Conservation (phyloP, 1,140 invertebrate genomes). For the Catajapyx aquilonaris region DNA sequence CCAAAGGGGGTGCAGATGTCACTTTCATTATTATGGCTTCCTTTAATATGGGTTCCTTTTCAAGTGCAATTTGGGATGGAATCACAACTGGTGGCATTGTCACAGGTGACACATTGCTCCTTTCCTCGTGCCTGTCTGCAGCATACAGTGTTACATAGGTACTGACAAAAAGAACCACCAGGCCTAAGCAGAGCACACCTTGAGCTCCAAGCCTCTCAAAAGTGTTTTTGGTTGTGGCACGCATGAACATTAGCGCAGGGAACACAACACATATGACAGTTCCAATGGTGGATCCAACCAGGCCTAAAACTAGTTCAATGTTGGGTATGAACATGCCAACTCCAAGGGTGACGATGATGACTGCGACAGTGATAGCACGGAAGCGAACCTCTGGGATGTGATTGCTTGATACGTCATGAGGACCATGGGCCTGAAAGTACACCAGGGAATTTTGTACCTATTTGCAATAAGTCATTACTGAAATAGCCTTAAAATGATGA, state of each 20-base stretch:
- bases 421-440: conserved; percentile 15
- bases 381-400: conserved; percentile 62
- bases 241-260: conserved; percentile 44
- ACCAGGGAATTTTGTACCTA: no score
- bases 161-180: conserved; percentile 60
- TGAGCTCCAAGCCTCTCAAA: conserved; percentile 26
- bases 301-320: conserved; percentile 78
- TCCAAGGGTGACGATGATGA: conserved; percentile 49
- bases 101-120: no score
- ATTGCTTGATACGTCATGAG: conserved; percentile 25
- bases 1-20: no score
- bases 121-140: conserved; percentile 40
- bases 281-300: conserved; percentile 85
- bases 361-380: conserved; percentile 50
- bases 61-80: no score
- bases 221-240: conserved; percentile 22
- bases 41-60: no score
- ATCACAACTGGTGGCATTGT: no score
- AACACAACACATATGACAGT: conserved; percentile 84
- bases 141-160: conserved; percentile 68
- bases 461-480: no score
- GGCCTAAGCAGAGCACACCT: conserved; percentile 48
- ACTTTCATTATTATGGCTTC: no score
- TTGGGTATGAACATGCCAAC: conserved; percentile 60
- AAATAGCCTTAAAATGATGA: no score